A percentile compares a stretch with the other conserved stretches of the same genome.
phyloP scores from a whole-genome alignment of 2,797 vertebrate species.

The Malacoraja senta region DNA sequence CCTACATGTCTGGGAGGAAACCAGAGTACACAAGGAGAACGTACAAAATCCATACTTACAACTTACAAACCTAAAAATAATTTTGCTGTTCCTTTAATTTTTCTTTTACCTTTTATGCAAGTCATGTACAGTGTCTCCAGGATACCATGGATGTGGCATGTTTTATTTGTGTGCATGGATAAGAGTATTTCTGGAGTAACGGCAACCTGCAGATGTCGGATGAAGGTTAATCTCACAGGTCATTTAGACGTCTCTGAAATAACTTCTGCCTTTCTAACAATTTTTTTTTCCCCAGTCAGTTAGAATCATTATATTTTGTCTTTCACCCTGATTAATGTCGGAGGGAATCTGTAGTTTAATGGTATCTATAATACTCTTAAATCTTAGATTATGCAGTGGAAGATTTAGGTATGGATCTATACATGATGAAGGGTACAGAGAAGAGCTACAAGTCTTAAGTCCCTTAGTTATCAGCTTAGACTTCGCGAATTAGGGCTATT shows the following conservation, averaged over 20 bases:
- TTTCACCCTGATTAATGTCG: background rate
- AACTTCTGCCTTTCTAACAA: background rate
- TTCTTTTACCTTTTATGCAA: background rate
- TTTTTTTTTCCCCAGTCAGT: background rate
- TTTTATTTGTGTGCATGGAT: background rate
- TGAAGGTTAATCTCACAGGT: background rate
- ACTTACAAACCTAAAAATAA: background rate
- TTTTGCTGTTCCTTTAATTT: background rate
- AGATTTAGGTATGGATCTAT: background rate
- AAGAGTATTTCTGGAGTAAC: background rate
- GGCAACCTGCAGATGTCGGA: background rate
- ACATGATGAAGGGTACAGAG: background rate
- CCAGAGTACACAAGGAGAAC: too few species aligned
- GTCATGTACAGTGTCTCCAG: background rate
- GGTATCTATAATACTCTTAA: background rate
- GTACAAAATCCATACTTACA: too few species aligned
- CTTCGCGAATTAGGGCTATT: background rate
- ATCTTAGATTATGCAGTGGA: conserved; percentile 8
- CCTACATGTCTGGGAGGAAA: too few species aligned
- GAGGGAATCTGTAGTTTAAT: background rate
- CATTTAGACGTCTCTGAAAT: background rate
- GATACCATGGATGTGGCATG: background rate
- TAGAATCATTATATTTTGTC: conserved; percentile 13
- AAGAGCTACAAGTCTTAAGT: background rate
- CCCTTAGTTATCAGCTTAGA: conserved; percentile 20